Conservation (phyloP, 2,113 vertebrate species). For the Empidonax alnorum region DNA sequence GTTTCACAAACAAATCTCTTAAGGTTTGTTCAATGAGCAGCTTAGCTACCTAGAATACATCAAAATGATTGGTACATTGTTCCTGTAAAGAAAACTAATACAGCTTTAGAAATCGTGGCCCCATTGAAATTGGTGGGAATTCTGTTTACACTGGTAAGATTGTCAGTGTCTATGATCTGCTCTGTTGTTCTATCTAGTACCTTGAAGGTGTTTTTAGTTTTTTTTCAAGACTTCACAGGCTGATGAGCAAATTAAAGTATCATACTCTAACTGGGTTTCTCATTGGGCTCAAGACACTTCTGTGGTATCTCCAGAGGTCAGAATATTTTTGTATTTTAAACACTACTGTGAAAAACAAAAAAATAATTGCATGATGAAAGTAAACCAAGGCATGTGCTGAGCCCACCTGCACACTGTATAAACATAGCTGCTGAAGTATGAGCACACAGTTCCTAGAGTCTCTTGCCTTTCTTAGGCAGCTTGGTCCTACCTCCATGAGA, state of each 20-base stretch:
- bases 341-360: neutral
- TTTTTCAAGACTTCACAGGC: neutral
- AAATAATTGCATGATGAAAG: neutral
- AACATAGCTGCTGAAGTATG: neutral
- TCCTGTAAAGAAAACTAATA: neutral
- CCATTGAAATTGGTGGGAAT: neutral
- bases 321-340: neutral
- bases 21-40: neutral
- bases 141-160: neutral
- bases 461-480: neutral
- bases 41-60: neutral
- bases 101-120: neutral
- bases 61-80: neutral
- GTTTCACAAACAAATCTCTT: neutral
- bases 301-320: neutral
- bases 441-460: neutral
- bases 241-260: neutral
- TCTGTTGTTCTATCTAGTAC: neutral
- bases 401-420: neutral
- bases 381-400: neutral
- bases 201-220: neutral
- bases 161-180: neutral
- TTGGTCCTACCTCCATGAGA: constrained; percentile 84
- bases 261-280: neutral
- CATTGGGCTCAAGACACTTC: neutral